Base-by-base conservation (phyloP, 92 coral and sea anemone genomes). In the Scolanthus callimorphus region DNA sequence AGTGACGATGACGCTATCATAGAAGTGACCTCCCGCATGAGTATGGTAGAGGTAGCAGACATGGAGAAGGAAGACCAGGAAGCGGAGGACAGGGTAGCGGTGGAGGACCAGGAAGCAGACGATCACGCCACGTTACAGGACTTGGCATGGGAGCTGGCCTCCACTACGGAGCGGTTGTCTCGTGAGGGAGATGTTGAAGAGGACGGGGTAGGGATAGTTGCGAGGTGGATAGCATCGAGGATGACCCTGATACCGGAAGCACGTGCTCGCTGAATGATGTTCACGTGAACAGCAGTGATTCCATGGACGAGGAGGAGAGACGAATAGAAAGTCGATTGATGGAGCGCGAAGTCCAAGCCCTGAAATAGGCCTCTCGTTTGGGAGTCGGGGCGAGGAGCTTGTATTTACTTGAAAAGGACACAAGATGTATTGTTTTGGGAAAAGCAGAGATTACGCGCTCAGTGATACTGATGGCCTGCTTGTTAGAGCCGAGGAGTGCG, bases 91-190 rank as follows among this genome's bases (percentile, higher is more conserved):
- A 74, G 80, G 27, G 67, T 38, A 30, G 79, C 39, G 48, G 80
- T 69, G 28, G 71, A 74, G 17, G 89, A 87, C 49, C 98, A 92
- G 50, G 96, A 92, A 29, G 82, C 52, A 26, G 92, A 78, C 55
- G 98, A 92, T 62, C 79, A 76, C 2, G 96, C 86, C 21, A 88
- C 98, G 51, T 68, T 92, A 57, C 77, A 85, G 23, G 82, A 92
- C 77, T 65, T 92, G 63, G 77, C 82, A 31, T 92, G 98, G 96
- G 98, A 92, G 67, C 82, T 92, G 43, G 96, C 90, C 45, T 87
- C 96, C 37, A 83, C 98, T 26, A 77, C 96, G 39, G 98, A 92
- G 11, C 59, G 85, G n/a, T 54, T 83, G 69, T 76, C 97, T 23
- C 86, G 71, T n/a, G 87, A 77, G 25, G 60, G 69, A 19, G 84